Base-by-base conservation (phyloP, 2,113 vertebrate species). In the Limnothrissa miodon region DNA sequence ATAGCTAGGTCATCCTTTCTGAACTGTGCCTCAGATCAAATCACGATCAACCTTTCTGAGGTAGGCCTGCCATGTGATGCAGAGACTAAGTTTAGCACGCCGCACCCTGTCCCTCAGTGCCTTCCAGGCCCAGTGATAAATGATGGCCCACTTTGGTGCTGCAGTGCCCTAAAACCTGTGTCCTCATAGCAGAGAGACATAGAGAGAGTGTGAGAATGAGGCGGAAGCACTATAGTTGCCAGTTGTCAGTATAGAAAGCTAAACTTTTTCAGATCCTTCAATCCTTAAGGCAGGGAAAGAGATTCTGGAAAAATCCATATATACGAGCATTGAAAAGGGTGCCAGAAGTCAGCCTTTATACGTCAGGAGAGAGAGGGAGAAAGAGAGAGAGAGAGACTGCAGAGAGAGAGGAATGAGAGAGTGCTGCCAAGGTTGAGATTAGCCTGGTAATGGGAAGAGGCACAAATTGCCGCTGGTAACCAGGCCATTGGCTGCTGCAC, bases 401-500 rank as follows among this genome's bases (percentile, higher is more conserved):
- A 15, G 25, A 74, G 66, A 74, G 59, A 62, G 59, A 29, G n/a
- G 66, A 33, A 0, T 13, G 13, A 9, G 39, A 11, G 23, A 36
- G 29, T n/a, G 48, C 15, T 25, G 19, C 39, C 46, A 87, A 81
- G 13, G 25, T 82, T 87, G 83, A 86, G 84, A 88, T 91, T 90
- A 89, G 83, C 83, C 90, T 89, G 89, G 88, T 88, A 91, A 90
- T 88, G 79, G 87, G 83, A 62, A 70, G 66, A 45, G 78, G 83
- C 82, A 82, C 82, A 88, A 56, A 56, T 56, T 74, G 66, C 66
- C 4, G 13, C 66, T 1, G 11, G 29, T 33, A 36, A 74, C 29
- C 66, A 74, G 29, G 25, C 10, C 66, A 74, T 15, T 74, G 66
- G 66, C 29, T 74, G 66, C 66, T 74, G 66, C 36, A 33, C 59